Base-by-base conservation (phyloP, 2,113 vertebrate genomes). In the Rynchops niger region DNA sequence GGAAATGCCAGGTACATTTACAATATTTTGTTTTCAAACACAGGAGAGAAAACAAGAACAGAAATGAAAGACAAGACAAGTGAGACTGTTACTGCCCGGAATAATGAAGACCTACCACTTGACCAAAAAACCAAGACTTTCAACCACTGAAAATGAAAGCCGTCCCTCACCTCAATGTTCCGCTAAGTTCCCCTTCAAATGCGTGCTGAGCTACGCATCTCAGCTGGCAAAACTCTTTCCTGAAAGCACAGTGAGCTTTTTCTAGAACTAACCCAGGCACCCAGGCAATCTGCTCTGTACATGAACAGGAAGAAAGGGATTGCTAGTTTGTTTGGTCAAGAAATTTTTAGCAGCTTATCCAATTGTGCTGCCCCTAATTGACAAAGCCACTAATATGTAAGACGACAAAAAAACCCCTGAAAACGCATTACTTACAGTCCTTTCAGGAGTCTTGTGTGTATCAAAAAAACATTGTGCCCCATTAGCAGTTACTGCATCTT, bases 121-220 rank as follows among this genome's bases (percentile, higher is more conserved):
- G 47, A 63, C 30, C 80, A 72, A 58, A 47, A 40, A 82, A 66
- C 21, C 10, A 15, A 58, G 25, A 58, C 13, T 67, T 74, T n/a
- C 30, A 87, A 18, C 19, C 50, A 25, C 42, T 85, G 73, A 79
- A 82, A 71, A 81, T 0, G 1, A 85, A 94, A 63, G 65, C 11
- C 4, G 7, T 34, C 5, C 38, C 29, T 55, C 56, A 47, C 9
- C 3, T 55, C 47, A n/a, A 5, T 9, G 17, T 43, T 65, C 32
- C 36, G 32, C 7, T 9, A 67, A 67, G 52, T 50, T 83, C 13
- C 52, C 70, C 38, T 79, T 82, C 59, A 78, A 89, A 63, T 21
- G 25, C 16, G 26, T 5, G 50, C 13, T 0, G 0, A 83, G 23
- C 32, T 70, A 70, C 23, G 61, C 0, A 9, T 5, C 27, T 62